Evolutionary conservation across 2,797 vertebrate species (phyloP), one percentile per base, ranked within the genome.

Genomic region (Macroramphosus scolopax): DNA sequence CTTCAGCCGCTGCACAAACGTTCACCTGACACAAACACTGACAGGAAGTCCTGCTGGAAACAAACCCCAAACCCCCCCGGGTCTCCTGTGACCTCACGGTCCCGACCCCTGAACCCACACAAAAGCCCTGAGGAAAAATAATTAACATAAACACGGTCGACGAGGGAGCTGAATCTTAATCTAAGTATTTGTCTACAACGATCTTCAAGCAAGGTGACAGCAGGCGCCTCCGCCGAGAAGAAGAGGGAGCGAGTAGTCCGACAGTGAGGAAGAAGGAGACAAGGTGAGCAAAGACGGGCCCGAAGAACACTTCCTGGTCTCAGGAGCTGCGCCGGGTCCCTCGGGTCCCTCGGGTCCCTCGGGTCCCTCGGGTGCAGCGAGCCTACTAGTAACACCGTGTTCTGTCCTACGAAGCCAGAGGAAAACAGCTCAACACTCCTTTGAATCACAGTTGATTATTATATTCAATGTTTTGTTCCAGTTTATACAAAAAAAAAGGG

Each of bases 391-490:
- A 58, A 46, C 59, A 65, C 59, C 40, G n/a, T n/a, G n/a, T 68
- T 57, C 55, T 60, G 47, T 77, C 60, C 46, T 55, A 68, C 69
- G 62, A 75, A 65, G 58, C 70, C 52, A 70, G 63, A 85, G 58
- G 56, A 79, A 75, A 72, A 79, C 14, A 60, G 72, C 72, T 66
- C 46, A 48, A 56, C 33, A 45, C 58, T 59, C 72, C n/a, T 69
- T 75, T 75, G 65, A 39, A 39, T 77, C 68, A 71, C 76, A 76
- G 66, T 76, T 85, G 42, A 15, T 70, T 38, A 74, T 51, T 6
- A 51, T 45, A 55, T 72, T 6, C 33, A 34, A 28, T 22, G 45
- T 87, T 63, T 70, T 74, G 55, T 91, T 94, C 91, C 92, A 94
- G 93, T 93, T 81, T 42, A 43, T 68, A 77, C 81, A 80, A 80